Base-by-base conservation (phyloP, 2,113 vertebrate genomes). In the Cariama cristata region DNA sequence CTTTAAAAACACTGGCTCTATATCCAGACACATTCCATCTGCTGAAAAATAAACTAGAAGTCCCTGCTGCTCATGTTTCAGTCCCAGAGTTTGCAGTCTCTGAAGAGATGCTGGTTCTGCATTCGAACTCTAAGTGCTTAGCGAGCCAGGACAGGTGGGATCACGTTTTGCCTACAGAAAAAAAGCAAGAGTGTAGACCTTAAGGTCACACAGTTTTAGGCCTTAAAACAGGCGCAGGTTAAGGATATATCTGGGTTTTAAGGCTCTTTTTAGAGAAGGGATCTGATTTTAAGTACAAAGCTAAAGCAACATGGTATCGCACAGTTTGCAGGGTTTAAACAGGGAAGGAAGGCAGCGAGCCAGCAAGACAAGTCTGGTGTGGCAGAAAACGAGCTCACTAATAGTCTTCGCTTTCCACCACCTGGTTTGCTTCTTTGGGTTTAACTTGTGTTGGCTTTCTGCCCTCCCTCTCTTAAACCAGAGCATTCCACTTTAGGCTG, bases 31-130 rank as follows among this genome's bases (percentile, higher is more conserved):
- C 12, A 42, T 63, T 52, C 38, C 10, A 4, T n/a, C 28, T 14
- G 26, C 33, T 76, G 63, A 45, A 81, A 81, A 69, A 40, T 32
- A 40, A 69, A 58, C 14, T 13, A 23, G 12, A 66, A 60, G 12
- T 58, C 33, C 17, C 28, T n/a, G 17, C 44, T 32, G 44, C 69
- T 84, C 12, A 16, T 0, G 0, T 74, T 68, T 67, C 1, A 0
- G n/a, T 49, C 52, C 21, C 19, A 23, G 64, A 33, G 33, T 58
- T 52, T 63, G 40, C 2, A 0, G 2, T 74, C 62, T 64, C 44
- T 0, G 1, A 47, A 69, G 68, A 27, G 44, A 28, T 42, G 49
- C 28, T 86, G 15, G 10, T 69, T 75, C 28, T 58, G 18, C 3
- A 0, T 81, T 53, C 52, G 24, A 32, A 19, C 27, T 68, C 56